These are phyloP conservation scores for Silurus glanis DNA, from an alignment of 2,113 vertebrate genomes.

Conservation along the genomic window DNA sequence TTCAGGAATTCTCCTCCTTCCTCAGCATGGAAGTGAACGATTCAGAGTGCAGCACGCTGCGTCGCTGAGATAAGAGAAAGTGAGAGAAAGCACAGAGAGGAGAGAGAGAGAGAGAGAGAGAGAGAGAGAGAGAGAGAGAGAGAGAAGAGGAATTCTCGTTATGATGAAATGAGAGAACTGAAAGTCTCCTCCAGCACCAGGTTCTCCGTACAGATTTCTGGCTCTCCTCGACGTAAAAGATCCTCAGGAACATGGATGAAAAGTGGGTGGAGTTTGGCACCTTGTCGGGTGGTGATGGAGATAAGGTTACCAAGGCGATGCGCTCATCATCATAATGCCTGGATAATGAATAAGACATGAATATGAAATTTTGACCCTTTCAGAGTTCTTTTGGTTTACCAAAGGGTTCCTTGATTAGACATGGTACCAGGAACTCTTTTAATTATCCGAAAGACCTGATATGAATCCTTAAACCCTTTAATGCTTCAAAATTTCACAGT, in stretches of 20 bases:
- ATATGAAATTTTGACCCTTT: neutral
- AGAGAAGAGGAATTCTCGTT: neutral
- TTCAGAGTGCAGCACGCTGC: constrained; percentile 14
- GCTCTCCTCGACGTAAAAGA: neutral
- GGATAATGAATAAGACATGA: neutral
- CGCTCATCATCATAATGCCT: neutral
- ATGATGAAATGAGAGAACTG: neutral
- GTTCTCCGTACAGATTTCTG: neutral
- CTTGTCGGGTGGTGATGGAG: neutral
- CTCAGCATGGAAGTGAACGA: constrained; percentile 18
- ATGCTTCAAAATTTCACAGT: no score
- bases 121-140: neutral
- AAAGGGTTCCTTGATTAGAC: neutral
- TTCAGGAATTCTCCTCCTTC: neutral
- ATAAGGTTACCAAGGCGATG: neutral
- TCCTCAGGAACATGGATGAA: neutral
- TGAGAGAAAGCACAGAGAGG: neutral
- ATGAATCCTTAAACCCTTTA: neutral
- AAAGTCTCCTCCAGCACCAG: neutral
- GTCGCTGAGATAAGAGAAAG: neutral
- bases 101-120: neutral
- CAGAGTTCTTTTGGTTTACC: neutral
- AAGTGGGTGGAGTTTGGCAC: neutral
- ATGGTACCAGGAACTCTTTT: neutral
- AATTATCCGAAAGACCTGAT: neutral